Conservation (phyloP, 2,888 invertebrate genomes). For the Melieria crassipennis region DNA sequence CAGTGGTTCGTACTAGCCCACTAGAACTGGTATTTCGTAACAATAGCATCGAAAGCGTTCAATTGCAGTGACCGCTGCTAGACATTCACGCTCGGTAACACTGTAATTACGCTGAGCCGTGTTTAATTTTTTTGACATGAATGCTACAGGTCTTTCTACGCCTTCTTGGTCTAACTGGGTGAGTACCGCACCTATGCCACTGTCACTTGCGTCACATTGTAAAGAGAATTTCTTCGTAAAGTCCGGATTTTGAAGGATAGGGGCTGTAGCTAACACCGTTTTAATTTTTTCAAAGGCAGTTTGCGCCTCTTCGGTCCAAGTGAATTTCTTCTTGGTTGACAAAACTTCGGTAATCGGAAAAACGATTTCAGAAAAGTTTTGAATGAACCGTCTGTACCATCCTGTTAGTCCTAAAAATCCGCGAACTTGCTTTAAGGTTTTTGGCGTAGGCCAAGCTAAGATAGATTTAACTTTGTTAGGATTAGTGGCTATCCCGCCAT, state of each 20-base stretch:
- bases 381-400: slow-evolving; percentile 44
- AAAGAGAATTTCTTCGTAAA: slow-evolving; percentile 33
- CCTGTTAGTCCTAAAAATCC: slow-evolving; percentile 44
- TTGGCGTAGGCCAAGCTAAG: slow-evolving; percentile 39
- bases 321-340: slow-evolving; percentile 27
- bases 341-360: slow-evolving; percentile 15
- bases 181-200: slow-evolving; percentile 36
- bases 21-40: too few relatives aligned
- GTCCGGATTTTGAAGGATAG: slow-evolving; percentile 33
- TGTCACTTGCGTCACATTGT: slow-evolving; percentile 40
- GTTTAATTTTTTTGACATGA: slow-evolving; percentile 37
- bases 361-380: slow-evolving; percentile 34
- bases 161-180: slow-evolving; percentile 35
- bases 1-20: too few relatives aligned
- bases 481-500: too few relatives aligned
- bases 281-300: slow-evolving; percentile 35
- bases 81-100: slow-evolving; percentile 38
- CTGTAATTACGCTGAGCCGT: slow-evolving; percentile 37
- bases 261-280: slow-evolving; percentile 25
- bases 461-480: too few relatives aligned
- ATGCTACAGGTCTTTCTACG: slow-evolving; percentile 38
- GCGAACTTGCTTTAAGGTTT: slow-evolving; percentile 39
- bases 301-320: slow-evolving; percentile 29
- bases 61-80: slow-evolving; percentile 35
- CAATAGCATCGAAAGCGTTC: slow-evolving; percentile 35